Evolutionary conservation across 2,888 invertebrate genomes (phyloP).

Genomic region (Salticus scenicus): DNA sequence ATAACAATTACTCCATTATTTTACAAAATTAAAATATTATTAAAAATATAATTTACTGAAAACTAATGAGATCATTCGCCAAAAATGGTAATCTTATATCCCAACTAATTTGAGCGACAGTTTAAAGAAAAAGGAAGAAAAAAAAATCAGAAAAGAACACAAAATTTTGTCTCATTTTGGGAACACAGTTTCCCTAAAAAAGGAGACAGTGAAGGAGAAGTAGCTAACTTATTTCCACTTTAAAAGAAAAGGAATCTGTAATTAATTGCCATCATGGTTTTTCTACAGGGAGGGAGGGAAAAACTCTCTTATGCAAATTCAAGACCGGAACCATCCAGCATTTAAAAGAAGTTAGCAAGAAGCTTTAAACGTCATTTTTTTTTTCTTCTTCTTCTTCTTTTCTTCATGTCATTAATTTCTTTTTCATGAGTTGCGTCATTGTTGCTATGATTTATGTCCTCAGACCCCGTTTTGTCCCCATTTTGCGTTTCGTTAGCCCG

Average conservation of each 20-base stretch:
- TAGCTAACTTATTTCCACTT: slow-evolving; percentile 57
- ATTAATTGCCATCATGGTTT: slow-evolving; percentile 60
- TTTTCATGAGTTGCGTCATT: slow-evolving; percentile 57
- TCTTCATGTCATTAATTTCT: slow-evolving; percentile 65
- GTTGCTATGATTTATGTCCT: slow-evolving; percentile 60
- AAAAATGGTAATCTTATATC: slow-evolving; percentile 36
- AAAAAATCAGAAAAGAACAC: slow-evolving; percentile 30
- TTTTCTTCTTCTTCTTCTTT: too few relatives aligned
- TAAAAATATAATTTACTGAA: too few relatives aligned
- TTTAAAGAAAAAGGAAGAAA: slow-evolving; percentile 38
- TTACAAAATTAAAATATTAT: too few relatives aligned
- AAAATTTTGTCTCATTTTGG: slow-evolving; percentile 14
- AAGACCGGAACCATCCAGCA: slow-evolving; percentile 66
- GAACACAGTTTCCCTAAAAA: slow-evolving; percentile 14
- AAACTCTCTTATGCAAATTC: slow-evolving; percentile 60
- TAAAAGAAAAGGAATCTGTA: slow-evolving; percentile 67
- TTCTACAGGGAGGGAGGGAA: slow-evolving; percentile 23
- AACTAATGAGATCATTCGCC: slow-evolving; percentile 44
- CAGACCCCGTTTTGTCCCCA: slow-evolving; percentile 50
- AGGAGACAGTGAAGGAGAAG: slow-evolving; percentile 27
- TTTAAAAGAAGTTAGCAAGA: slow-evolving; percentile 67
- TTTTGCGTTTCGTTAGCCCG: slow-evolving; percentile 56
- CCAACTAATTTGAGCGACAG: slow-evolving; percentile 26
- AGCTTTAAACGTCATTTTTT: slow-evolving; percentile 48
- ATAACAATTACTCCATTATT: too few relatives aligned